phyloP scores from a whole-genome alignment of 1,140 invertebrate genomes.

The Plodia interpunctella region DNA sequence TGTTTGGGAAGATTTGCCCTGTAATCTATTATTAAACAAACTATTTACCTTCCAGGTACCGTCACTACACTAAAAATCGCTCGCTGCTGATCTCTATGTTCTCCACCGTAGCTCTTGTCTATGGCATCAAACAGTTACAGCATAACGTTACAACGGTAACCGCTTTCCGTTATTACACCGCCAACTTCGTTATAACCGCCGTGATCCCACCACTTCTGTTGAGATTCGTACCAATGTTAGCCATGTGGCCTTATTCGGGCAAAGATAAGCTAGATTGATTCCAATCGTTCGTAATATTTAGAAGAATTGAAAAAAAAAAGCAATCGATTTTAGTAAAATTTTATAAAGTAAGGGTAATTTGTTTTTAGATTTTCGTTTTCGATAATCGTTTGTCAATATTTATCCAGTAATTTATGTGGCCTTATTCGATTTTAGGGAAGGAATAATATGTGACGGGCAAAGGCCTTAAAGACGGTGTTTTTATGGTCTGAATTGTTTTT shows the following conservation, averaged over 20 bases:
- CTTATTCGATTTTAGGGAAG: too few relatives aligned
- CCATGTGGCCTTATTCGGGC: constrained; percentile 42
- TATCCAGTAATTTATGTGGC: too few relatives aligned
- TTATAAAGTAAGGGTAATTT: not conserved
- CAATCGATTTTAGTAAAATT: too few relatives aligned
- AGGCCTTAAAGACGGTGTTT: too few relatives aligned
- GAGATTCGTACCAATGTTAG: constrained; percentile 30
- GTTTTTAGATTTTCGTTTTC: not conserved
- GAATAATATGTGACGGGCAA: too few relatives aligned
- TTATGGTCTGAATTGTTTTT: too few relatives aligned
- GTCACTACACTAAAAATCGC: constrained; percentile 47
- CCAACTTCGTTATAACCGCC: constrained; percentile 34
- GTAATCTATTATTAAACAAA: not conserved
- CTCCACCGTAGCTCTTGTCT: constrained; percentile 25
- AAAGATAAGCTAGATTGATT: not conserved
- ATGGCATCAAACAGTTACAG: constrained; percentile 24
- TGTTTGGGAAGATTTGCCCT: too few relatives aligned
- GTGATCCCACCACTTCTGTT: constrained; percentile 37
- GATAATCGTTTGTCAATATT: not conserved
- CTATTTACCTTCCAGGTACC: constrained; percentile 47
- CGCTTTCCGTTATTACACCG: constrained; percentile 29
- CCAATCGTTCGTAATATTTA: too few relatives aligned
- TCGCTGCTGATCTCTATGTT: constrained; percentile 43
- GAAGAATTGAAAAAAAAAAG: too few relatives aligned
- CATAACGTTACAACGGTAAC: constrained; percentile 33